Evolutionary conservation across 2,113 vertebrate species (phyloP), one percentile per base, ranked within the genome.

Genomic region (Rhadina sibilatrix): DNA sequence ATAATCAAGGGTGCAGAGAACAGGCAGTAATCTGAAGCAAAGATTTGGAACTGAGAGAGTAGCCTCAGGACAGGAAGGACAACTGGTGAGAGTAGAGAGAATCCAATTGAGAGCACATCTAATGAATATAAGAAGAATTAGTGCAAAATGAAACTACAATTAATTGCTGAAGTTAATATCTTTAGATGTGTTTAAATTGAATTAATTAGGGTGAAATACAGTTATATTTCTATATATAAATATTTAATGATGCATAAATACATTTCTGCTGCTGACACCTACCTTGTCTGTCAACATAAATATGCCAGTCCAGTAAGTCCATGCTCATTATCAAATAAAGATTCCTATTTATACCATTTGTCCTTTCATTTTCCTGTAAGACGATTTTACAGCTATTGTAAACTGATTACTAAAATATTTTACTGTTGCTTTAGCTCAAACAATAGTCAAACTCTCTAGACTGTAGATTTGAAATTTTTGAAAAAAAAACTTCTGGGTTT

Each of bases 401-500:
- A 46, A 15, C 27, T 40, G 44, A 85, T 50, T 82, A 50, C 6
- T 75, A 15, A 15, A 70, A 40, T 54, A 46, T 50, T 86, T 84
- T 56, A 22, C 9, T 15, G 3, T 50, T 77, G 33, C 5, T 77
- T 79, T 83, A 86, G 30, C 23, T 80, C 30, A 88, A 49, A 49
- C 4, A 40, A 7, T 66, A 35, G 31, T 25, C 19, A 54, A 40
- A 11, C 7, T 83, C 9, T 80, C 15, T 10, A 47, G 18, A 25
- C 19, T 56, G 5, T 46, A 38, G 11, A 3, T 37, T 47, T 28
- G 24, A 7, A 1, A 66, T 59, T 64, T 71, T 47, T 33, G 4
- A 22, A 53, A 54, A 64, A 53, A 71, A 53, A 40, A 15, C 1
- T 12, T 11, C 0, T 1, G 5, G 1, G 2, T 30, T 66, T 74